phyloP scores from a whole-genome alignment of 1,140 invertebrate species.

The Temnothorax longispinosus region DNA sequence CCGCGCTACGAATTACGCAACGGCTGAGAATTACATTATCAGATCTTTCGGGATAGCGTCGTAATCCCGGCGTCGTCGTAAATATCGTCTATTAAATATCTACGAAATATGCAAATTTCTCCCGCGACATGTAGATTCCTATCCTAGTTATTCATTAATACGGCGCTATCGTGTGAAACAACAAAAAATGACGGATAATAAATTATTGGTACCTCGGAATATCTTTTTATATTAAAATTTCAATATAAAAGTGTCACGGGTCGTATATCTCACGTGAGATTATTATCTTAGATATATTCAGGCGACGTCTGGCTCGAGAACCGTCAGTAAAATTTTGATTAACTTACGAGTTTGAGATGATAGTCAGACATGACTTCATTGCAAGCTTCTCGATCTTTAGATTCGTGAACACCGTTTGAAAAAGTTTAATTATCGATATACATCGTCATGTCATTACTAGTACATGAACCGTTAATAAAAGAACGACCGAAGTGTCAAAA shows the following conservation, averaged over 20 bases:
- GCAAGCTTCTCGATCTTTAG: neutral
- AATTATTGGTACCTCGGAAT: neutral
- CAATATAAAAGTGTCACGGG: neutral
- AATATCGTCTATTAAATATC: neutral
- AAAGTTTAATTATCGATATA: conserved; percentile 1
- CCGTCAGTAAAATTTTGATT: conserved; percentile 2
- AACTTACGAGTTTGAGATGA: neutral
- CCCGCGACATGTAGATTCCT: neutral
- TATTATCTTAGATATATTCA: neutral
- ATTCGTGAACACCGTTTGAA: neutral
- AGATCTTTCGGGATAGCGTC: neutral
- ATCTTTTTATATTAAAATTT: conserved; percentile 32
- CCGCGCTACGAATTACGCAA: conserved; percentile 20
- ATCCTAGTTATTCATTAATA: neutral
- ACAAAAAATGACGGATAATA: neutral
- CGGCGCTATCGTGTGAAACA: neutral
- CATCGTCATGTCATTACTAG: neutral
- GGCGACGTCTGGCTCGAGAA: neutral
- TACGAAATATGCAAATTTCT: neutral
- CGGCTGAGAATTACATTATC: conserved; percentile 31
- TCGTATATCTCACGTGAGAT: neutral
- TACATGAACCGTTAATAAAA: conserved; percentile 8
- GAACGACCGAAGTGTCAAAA: neutral
- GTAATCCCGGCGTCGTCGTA: neutral
- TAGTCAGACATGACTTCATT: neutral